Conservation (phyloP, 2,888 invertebrate genomes). For the Odontocolon sp. region DNA sequence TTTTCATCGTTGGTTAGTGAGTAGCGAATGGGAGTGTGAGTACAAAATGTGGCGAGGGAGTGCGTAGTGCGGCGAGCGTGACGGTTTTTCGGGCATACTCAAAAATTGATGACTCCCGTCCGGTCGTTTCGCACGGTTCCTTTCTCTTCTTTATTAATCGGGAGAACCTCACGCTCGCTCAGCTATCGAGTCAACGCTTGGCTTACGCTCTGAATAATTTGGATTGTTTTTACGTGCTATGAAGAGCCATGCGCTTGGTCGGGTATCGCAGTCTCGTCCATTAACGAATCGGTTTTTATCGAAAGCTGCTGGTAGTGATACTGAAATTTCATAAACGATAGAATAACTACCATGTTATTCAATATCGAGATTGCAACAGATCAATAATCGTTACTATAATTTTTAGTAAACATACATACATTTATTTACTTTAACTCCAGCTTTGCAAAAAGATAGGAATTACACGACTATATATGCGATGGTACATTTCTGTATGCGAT, state of each 20-base stretch:
- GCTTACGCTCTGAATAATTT: constrained; percentile 28
- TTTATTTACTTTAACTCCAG: too few relatives aligned
- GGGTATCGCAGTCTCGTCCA: not conserved
- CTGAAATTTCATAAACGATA: too few relatives aligned
- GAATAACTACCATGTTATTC: too few relatives aligned
- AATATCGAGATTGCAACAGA: too few relatives aligned
- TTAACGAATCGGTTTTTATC: constrained; percentile 7
- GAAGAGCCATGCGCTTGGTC: not conserved
- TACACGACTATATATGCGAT: too few relatives aligned
- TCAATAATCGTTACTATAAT: too few relatives aligned
- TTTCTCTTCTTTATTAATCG: constrained; percentile 28
- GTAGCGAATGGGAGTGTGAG: not conserved
- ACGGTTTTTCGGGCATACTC: constrained; percentile 10
- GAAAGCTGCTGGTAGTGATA: not conserved
- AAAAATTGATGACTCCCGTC: constrained; percentile 33
- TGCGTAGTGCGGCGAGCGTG: constrained; percentile 13
- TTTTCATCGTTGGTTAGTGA: not conserved
- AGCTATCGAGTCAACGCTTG: not conserved
- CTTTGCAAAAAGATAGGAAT: too few relatives aligned
- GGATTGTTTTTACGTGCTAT: constrained; percentile 22
- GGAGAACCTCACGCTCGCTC: constrained; percentile 4
- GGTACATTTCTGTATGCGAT: too few relatives aligned
- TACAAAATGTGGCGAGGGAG: not conserved
- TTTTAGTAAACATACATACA: too few relatives aligned
- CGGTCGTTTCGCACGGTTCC: constrained; percentile 31